Percentiles rank a stretch among this genome's conserved stretches.
Evolutionary conservation across 2,113 vertebrate species (phyloP).

Genomic region (Notechis scutatus): DNA sequence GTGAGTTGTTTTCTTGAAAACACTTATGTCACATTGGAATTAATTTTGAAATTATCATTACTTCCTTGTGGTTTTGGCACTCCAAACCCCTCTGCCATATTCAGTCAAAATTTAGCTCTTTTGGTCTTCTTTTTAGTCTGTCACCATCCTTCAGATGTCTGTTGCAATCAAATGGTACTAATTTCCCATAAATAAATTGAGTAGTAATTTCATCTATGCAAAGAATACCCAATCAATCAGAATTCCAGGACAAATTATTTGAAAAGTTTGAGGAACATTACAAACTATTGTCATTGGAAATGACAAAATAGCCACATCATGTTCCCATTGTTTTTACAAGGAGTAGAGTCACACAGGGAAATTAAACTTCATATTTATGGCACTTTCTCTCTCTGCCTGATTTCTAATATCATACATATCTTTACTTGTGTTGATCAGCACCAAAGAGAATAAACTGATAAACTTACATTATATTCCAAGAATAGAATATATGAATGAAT

Average conservation of each 20-base stretch:
- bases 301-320: background rate
- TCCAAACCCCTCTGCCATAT: background rate
- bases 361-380: background rate
- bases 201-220: background rate
- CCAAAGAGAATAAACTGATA: background rate
- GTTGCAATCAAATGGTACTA: conserved; percentile 16
- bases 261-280: background rate
- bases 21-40: conserved; percentile 14
- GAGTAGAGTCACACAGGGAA: background rate
- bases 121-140: background rate
- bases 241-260: background rate
- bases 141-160: conserved; percentile 8
- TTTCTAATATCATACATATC: background rate
- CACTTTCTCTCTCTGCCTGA: background rate
- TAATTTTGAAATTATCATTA: conserved; percentile 29
- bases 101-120: conserved; percentile 6
- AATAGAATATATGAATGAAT: background rate
- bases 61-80: conserved; percentile 25
- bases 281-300: background rate
- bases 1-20: background rate
- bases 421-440: background rate
- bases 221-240: background rate
- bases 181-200: background rate
- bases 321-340: background rate
- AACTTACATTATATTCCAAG: background rate